Evolutionary conservation across 2,797 vertebrate genomes (phyloP), one percentile per base, ranked within the genome.

Genomic region (Amazona ochrocephala): DNA sequence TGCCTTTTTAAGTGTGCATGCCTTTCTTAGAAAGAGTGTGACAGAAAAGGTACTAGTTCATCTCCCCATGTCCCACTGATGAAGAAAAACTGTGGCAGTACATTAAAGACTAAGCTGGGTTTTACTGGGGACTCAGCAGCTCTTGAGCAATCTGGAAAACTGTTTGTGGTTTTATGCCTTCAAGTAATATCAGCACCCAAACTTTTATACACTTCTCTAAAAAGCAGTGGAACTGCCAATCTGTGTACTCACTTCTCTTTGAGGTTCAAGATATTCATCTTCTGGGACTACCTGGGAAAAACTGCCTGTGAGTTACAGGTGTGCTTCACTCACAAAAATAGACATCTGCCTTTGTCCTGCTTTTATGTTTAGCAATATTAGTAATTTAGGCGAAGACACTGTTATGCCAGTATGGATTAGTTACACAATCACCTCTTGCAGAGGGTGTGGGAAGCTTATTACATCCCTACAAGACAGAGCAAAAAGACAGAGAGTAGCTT

Each of bases 351-450:
- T 94, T 96, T 95, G 72, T 95, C 80, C 93, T 75, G 76, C 65
- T 84, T 78, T 86, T 88, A 48, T 93, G 75, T 97, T 95, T 88
- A 89, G 93, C 73, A 95, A 91, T 86, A 75, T 74, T 66, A 90
- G 65, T 41, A 41, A 86, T 87, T 26, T 70, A 95, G 61, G 61
- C 74, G 50, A 80, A 68, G n/a, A 51, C 26, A 10, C 6, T 86
- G 51, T 64, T 74, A 18, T 58, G 54, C 93, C 51, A 47, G 47
- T 34, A 37, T 3, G 79, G 68, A 88, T 90, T 92, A 88, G 65
- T 53, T 84, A 85, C 79, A 84, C 62, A 97, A 95, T 37, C 75
- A 20, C 53, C 44, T 42, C 74, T 93, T 37, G 76, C 7, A 24
- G 30, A 54, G 74, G 67, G 76, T 56, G 91, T 95, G 78, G 74